phyloP scores from a whole-genome alignment of 2,797 vertebrate species.

The Falco columbarius region DNA sequence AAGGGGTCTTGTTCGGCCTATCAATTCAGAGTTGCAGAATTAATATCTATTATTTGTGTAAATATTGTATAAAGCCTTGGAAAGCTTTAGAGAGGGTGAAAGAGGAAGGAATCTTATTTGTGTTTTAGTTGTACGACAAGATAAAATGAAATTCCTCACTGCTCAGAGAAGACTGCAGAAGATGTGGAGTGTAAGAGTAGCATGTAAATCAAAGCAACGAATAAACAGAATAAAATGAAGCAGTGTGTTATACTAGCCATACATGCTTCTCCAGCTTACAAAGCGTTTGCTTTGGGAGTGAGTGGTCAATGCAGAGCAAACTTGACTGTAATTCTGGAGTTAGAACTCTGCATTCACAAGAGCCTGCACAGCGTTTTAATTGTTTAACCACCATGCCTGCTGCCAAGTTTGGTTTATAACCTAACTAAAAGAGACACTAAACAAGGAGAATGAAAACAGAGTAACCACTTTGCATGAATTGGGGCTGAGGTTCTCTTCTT shows the following conservation, averaged over 20 bases:
- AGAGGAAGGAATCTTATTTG: background rate
- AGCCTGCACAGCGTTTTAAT: slow-evolving; percentile 12
- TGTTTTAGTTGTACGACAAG: background rate
- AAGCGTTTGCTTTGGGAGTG: background rate
- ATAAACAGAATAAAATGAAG: background rate
- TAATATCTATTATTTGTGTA: background rate
- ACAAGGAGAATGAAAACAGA: slow-evolving; percentile 61
- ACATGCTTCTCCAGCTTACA: background rate
- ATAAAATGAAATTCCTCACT: background rate
- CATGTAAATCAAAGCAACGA: background rate
- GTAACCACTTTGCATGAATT: slow-evolving; percentile 79
- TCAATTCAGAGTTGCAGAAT: background rate
- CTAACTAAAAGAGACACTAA: slow-evolving; percentile 70
- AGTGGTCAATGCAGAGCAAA: background rate
- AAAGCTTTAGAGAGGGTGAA: background rate
- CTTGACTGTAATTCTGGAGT: background rate
- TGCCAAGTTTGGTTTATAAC: slow-evolving; percentile 80
- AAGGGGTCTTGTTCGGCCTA: background rate
- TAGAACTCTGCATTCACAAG: slow-evolving; percentile 23
- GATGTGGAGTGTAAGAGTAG: background rate
- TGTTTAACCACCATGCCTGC: slow-evolving; percentile 65
- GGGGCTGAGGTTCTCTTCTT: slow-evolving; percentile 70
- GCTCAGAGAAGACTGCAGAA: background rate
- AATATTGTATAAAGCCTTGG: background rate
- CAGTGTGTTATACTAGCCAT: background rate